These are phyloP conservation scores for Zapus hudsonius DNA, from an alignment of 2,113 vertebrate genomes.

Conservation along the genomic window DNA sequence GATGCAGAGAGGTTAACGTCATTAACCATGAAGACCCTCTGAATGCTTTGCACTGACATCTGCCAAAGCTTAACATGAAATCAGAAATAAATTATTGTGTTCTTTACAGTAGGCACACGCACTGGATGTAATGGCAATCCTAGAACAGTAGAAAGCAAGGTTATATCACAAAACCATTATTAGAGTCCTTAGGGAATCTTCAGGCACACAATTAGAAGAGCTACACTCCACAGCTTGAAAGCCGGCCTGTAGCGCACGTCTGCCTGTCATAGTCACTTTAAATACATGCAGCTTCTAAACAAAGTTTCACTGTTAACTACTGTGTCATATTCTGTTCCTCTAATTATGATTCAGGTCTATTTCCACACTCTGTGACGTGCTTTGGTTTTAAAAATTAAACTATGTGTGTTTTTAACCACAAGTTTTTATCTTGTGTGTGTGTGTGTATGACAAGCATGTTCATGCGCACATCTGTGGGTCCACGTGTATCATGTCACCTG, in stretches of 20 bases:
- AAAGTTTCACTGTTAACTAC: constrained; percentile 35
- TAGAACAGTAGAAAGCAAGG: neutral
- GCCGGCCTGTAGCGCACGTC: neutral
- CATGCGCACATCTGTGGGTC: too few relatives aligned
- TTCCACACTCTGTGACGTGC: neutral
- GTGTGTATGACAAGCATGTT: too few relatives aligned
- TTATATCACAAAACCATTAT: constrained; percentile 25
- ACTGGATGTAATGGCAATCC: neutral
- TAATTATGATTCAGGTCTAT: neutral
- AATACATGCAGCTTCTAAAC: neutral
- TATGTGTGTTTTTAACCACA: neutral
- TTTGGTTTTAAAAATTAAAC: constrained; percentile 52
- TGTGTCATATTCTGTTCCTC: neutral
- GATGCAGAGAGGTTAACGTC: neutral
- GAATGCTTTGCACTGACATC: neutral
- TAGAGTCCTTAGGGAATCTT: neutral
- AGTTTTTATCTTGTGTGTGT: too few relatives aligned
- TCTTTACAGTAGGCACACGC: neutral
- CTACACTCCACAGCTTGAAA: neutral
- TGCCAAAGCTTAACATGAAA: constrained; percentile 51
- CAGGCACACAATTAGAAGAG: neutral
- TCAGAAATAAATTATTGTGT: constrained; percentile 29
- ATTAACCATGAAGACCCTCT: neutral
- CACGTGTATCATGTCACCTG: too few relatives aligned
- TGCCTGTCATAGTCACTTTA: neutral